Evolutionary conservation across 2,113 vertebrate genomes (phyloP).

Genomic region (Genyomyrus donnyi): DNA sequence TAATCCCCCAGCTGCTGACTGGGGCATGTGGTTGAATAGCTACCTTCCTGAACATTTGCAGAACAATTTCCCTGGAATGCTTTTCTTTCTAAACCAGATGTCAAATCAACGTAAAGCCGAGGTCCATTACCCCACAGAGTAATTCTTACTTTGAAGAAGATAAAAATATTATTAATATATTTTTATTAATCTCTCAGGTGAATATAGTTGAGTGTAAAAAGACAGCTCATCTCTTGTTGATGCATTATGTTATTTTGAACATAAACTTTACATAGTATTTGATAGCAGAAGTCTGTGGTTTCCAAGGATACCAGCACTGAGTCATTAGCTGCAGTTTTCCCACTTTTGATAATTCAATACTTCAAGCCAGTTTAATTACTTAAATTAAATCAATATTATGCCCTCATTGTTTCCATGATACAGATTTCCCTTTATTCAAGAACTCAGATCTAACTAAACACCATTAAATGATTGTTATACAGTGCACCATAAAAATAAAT

Average conservation of each 20-base stretch:
- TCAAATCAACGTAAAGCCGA: neutral
- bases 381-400: slow-evolving; percentile 36
- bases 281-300: slow-evolving; percentile 42
- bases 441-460: slow-evolving; percentile 30
- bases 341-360: slow-evolving; percentile 36
- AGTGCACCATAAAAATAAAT: neutral
- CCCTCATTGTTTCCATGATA: slow-evolving; percentile 28
- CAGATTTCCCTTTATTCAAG: slow-evolving; percentile 32
- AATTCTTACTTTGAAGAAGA: slow-evolving; percentile 36
- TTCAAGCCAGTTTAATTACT: slow-evolving; percentile 47
- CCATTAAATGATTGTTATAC: slow-evolving; percentile 21
- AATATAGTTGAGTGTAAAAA: slow-evolving; percentile 52
- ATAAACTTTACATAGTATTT: slow-evolving; percentile 38
- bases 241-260: slow-evolving; percentile 23
- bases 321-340: slow-evolving; percentile 33
- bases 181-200: slow-evolving; percentile 43
- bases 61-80: slow-evolving; percentile 49
- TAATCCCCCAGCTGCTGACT: slow-evolving; percentile 67
- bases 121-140: slow-evolving; percentile 20
- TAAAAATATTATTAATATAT: slow-evolving; percentile 43
- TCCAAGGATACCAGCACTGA: slow-evolving; percentile 52
- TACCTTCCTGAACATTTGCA: slow-evolving; percentile 60
- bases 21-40: slow-evolving; percentile 64
- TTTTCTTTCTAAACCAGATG: slow-evolving; percentile 40
- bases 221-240: slow-evolving; percentile 43